Conservation (phyloP, 2,888 invertebrate species). For the Antheraea yamamai region DNA sequence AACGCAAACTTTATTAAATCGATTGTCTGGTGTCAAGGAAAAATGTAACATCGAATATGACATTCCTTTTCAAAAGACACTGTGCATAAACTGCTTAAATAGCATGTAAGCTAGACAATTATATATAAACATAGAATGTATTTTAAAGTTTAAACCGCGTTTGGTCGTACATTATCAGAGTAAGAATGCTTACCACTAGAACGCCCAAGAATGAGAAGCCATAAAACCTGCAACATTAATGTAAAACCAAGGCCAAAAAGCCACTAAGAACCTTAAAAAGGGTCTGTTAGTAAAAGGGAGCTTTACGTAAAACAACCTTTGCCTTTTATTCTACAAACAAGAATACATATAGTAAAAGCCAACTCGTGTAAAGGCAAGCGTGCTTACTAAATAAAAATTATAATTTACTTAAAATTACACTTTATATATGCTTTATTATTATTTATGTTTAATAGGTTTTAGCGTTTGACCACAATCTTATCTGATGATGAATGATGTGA, state of each 20-base stretch:
- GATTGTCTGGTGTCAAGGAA: no score
- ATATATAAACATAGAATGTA: no score
- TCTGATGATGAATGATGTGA: no score
- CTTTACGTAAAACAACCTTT: slow-evolving; percentile 3
- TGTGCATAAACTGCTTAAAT: no score
- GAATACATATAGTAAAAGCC: not conserved
- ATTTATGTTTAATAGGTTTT: no score
- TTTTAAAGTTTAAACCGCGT: not conserved
- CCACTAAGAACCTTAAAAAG: slow-evolving; percentile 13
- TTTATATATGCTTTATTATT: not conserved
- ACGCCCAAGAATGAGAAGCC: not conserved
- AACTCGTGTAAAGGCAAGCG: not conserved
- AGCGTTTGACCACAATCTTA: no score
- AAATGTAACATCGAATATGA: no score
- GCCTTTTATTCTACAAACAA: not conserved
- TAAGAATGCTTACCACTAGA: not conserved
- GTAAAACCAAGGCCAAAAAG: not conserved
- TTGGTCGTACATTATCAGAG: not conserved
- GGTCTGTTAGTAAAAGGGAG: slow-evolving; percentile 7
- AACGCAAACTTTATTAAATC: no score
- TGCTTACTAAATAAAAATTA: not conserved
- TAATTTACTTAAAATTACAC: not conserved
- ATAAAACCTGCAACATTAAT: not conserved
- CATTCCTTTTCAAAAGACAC: no score
- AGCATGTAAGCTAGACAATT: no score